A percentile compares a stretch with the other conserved stretches of the same genome.
phyloP scores from a whole-genome alignment of 2,797 vertebrate species.

The Phrynocephalus guinanensis region DNA sequence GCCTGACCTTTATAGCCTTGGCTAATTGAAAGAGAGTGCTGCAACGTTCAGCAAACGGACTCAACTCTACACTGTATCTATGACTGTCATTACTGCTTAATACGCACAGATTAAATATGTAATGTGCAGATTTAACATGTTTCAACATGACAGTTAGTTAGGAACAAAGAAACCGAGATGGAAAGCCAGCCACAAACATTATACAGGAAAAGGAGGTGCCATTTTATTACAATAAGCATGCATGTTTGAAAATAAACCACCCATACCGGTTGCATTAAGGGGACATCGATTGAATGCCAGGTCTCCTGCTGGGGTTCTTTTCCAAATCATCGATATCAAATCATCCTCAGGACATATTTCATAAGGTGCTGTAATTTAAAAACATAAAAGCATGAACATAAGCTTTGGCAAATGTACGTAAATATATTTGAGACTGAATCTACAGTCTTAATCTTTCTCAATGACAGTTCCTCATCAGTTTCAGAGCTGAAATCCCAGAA shows the following conservation, averaged over 20 bases:
- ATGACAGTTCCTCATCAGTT: constrained; percentile 36
- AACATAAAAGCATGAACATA: constrained; percentile 55
- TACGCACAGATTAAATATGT: not conserved
- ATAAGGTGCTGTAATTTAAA: constrained; percentile 90
- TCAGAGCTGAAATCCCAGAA: constrained; percentile 23
- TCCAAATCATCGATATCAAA: constrained; percentile 97
- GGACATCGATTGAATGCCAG: constrained; percentile 97
- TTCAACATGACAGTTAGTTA: not conserved
- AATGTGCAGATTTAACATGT: constrained; percentile 8
- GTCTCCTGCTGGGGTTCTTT: constrained; percentile 96
- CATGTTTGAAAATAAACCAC: not conserved
- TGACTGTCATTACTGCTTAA: not conserved
- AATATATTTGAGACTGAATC: constrained; percentile 40
- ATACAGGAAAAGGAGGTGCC: not conserved
- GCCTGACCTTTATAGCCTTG: constrained; percentile 42
- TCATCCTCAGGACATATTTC: constrained; percentile 99
- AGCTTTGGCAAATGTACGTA: constrained; percentile 10
- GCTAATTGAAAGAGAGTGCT: constrained; percentile 36
- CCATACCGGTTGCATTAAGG: constrained; percentile 94
- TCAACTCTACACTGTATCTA: constrained; percentile 30
- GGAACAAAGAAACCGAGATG: not conserved
- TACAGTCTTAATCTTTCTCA: not conserved
- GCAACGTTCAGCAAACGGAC: constrained; percentile 47
- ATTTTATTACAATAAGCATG: not conserved
- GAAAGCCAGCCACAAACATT: constrained; percentile 9